A percentile compares a stretch with the other conserved stretches of the same genome.
Conservation (phyloP, 2,113 vertebrate species). For the Lutjanus erythropterus region DNA sequence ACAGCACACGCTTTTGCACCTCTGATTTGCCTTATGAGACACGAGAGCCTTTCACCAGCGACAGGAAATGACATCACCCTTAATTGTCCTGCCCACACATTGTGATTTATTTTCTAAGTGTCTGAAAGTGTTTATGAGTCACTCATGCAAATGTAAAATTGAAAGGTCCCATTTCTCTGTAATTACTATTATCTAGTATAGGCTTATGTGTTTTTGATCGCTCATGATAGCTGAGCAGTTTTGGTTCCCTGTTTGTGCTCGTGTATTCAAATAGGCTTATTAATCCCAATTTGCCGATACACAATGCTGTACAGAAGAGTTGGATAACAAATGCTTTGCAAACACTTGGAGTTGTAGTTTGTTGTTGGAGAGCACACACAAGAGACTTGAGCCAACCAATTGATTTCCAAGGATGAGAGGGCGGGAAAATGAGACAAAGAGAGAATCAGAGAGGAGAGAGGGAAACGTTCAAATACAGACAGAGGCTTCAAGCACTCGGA, state of each 20-base stretch:
- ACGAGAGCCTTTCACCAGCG: background rate
- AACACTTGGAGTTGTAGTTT: conserved; percentile 37
- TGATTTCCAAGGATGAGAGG: conserved; percentile 49
- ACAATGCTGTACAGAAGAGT: conserved; percentile 31
- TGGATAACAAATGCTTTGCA: conserved; percentile 46
- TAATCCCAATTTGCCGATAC: background rate
- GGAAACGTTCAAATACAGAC: conserved; percentile 46
- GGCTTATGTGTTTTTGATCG: background rate
- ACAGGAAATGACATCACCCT: conserved; percentile 22
- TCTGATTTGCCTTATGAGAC: background rate
- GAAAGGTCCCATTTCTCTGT: conserved; percentile 22
- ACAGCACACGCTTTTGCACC: background rate
- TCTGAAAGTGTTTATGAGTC: conserved; percentile 17
- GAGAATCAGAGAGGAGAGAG: conserved; percentile 15
- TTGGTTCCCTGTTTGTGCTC: background rate
- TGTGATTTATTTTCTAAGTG: background rate
- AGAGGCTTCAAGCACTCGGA: conserved; percentile 39
- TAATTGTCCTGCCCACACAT: background rate
- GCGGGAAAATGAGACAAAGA: conserved; percentile 65
- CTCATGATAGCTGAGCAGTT: background rate
- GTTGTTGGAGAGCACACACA: conserved; percentile 3
- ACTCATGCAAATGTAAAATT: conserved; percentile 25
- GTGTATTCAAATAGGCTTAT: background rate
- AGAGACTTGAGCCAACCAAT: conserved; percentile 22
- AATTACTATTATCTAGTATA: conserved; percentile 4